Evolutionary conservation across 2,113 vertebrate species (phyloP).

Genomic region (Apteryx owenii): DNA sequence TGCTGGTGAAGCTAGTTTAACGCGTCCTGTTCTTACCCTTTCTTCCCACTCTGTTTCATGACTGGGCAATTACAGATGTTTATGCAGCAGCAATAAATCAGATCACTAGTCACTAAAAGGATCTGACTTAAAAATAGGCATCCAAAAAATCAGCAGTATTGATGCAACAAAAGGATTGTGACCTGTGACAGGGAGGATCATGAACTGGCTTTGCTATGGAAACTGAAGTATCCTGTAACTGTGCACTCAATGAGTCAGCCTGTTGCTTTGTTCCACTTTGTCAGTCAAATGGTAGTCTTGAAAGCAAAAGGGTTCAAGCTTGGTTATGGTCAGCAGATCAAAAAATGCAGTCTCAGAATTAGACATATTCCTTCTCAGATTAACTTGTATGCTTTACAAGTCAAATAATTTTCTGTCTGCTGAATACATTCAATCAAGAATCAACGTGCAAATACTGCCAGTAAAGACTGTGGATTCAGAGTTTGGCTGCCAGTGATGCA

Average conservation of each 20-base stretch:
- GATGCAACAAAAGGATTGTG: not conserved
- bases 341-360: constrained; percentile 13
- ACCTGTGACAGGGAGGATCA: not conserved
- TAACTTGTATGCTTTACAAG: constrained; percentile 23
- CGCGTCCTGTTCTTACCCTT: not conserved
- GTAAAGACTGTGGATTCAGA: not conserved
- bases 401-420: constrained; percentile 40
- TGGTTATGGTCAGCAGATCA: constrained; percentile 18
- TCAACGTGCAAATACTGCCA: constrained; percentile 2
- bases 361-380: constrained; percentile 12
- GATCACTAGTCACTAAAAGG: constrained; percentile 43
- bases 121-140: constrained; percentile 41
- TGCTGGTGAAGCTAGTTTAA: not conserved
- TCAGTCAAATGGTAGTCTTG: not conserved
- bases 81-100: not conserved
- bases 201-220: not conserved
- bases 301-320: not conserved
- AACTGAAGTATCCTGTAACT: not conserved
- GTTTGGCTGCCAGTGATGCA: constrained; percentile 17
- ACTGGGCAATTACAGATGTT: constrained; percentile 31
- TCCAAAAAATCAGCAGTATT: not conserved
- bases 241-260: fast-evolving
- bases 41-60: not conserved
- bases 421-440: constrained; percentile 43
- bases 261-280: fast-evolving